phyloP scores from a whole-genome alignment of 2,113 vertebrate species.

The Oncorhynchus mykiss region DNA sequence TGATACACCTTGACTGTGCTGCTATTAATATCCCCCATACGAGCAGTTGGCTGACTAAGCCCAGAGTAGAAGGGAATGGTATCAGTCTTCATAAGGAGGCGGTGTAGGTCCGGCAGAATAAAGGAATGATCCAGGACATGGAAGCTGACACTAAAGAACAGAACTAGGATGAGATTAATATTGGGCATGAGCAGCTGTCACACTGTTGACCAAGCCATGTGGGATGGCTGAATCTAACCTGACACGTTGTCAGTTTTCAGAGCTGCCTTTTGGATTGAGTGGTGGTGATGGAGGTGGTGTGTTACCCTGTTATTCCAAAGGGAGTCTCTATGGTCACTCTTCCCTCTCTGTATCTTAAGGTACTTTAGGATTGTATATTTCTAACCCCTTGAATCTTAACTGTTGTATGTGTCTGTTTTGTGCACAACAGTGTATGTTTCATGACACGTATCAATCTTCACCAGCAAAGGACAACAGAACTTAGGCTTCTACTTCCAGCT shows the following conservation, averaged over 20 bases:
- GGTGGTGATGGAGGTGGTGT: background rate
- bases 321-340: background rate
- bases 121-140: background rate
- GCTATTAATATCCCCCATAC: background rate
- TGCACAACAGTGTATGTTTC: too few species aligned
- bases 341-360: too few species aligned
- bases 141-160: background rate
- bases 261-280: background rate
- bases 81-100: background rate
- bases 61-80: background rate
- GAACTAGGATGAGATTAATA: conserved; percentile 1
- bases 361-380: too few species aligned
- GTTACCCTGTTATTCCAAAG: background rate
- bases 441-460: too few species aligned
- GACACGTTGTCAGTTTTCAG: conserved; percentile 2
- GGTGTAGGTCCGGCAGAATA: background rate
- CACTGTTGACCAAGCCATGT: background rate
- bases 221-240: background rate
- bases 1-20: background rate
- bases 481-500: too few species aligned
- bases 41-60: background rate
- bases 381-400: too few species aligned
- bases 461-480: too few species aligned
- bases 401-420: too few species aligned
- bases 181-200: conserved; percentile 1